phyloP scores from a whole-genome alignment of 92 coral and sea anemone genomes.

The Parazoanthus swiftii region DNA sequence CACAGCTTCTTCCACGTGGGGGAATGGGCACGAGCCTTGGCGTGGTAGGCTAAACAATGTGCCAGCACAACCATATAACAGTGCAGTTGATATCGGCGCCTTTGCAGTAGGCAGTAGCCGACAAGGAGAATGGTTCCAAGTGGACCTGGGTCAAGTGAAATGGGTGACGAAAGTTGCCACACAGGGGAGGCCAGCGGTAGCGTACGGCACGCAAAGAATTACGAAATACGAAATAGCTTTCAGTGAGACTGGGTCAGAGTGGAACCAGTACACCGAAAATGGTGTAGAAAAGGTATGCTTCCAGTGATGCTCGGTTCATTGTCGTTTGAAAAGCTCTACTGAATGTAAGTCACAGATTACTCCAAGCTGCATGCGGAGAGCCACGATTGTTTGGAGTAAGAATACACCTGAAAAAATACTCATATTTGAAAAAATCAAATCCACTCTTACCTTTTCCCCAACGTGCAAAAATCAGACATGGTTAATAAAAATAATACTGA shows the following conservation, averaged over 20 bases:
- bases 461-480: no score
- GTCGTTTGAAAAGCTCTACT: no score
- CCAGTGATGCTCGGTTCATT: no score
- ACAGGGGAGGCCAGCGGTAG: background rate
- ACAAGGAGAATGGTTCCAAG: constrained; percentile 6
- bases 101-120: background rate
- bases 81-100: background rate
- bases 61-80: background rate
- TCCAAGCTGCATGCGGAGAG: no score
- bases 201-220: background rate
- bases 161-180: constrained; percentile 22
- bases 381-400: no score
- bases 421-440: no score
- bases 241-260: background rate
- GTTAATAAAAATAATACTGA: no score
- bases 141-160: constrained; percentile 4
- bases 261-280: background rate
- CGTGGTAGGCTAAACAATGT: background rate
- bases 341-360: no score
- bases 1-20: background rate
- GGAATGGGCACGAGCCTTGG: background rate
- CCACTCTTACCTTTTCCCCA: no score
- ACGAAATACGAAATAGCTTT: constrained; percentile 8
- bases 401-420: no score
- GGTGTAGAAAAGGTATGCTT: background rate